Evolutionary conservation across 2,797 vertebrate species (phyloP).

Genomic region (Smutsia gigantea): DNA sequence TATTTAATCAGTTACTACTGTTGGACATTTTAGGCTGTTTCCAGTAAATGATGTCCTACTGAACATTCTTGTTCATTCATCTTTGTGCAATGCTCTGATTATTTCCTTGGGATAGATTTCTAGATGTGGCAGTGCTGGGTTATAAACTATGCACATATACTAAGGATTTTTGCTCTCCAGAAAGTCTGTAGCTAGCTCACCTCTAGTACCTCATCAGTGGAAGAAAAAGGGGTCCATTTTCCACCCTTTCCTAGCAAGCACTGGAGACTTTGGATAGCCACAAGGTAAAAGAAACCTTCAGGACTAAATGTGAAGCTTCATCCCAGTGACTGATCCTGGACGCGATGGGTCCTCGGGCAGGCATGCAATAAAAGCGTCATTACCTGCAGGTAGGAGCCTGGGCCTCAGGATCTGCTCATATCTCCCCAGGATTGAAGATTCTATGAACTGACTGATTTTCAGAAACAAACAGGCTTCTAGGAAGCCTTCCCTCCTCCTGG

Average conservation of each 20-base stretch:
- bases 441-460: neutral
- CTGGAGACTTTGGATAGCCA: neutral
- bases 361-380: neutral
- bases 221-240: neutral
- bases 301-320: neutral
- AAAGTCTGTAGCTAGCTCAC: neutral
- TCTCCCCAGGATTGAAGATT: neutral
- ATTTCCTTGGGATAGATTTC: neutral
- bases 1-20: neutral
- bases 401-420: neutral
- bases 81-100: neutral
- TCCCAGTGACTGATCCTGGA: neutral
- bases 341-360: rapidly evolving
- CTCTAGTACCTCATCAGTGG: neutral
- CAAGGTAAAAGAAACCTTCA: neutral
- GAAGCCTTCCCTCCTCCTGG: neutral
- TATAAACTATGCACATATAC: neutral
- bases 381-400: neutral
- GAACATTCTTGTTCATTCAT: neutral
- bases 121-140: neutral
- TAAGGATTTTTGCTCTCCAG: neutral
- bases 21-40: neutral
- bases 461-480: conserved; percentile 34
- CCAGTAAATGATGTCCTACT: neutral
- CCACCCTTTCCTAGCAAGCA: neutral